Conservation (phyloP, 1,140 invertebrate species). For the Drosophila watanabei region DNA sequence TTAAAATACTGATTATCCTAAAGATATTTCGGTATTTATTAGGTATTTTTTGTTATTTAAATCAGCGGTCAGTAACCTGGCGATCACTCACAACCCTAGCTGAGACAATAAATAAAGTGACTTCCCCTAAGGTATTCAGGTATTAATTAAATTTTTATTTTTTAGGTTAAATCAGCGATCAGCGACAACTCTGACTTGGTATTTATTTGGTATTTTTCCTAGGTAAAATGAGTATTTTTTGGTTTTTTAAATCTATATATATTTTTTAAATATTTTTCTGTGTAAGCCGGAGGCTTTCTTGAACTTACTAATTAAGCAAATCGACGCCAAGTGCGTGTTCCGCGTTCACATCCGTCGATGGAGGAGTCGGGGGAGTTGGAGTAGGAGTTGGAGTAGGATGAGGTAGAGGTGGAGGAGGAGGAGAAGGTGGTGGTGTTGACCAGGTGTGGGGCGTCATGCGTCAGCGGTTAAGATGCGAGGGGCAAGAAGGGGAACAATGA, state of each 20-base stretch:
- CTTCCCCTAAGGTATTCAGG: no score
- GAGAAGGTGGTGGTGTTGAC: not conserved
- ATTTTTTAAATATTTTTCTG: not conserved
- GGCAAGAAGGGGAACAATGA: constrained; percentile 54
- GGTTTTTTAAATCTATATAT: not conserved
- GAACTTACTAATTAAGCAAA: constrained; percentile 66
- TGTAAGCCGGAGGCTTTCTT: constrained; percentile 5
- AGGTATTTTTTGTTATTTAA: no score
- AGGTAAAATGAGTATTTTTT: not conserved
- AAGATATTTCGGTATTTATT: no score
- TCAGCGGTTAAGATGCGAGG: constrained; percentile 36
- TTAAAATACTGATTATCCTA: no score
- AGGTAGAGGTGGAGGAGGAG: not conserved
- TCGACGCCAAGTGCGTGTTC: constrained; percentile 70
- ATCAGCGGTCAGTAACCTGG: no score
- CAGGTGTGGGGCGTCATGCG: constrained; percentile 68
- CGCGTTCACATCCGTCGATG: constrained; percentile 49
- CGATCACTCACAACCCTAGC: no score
- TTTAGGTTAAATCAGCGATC: no score
- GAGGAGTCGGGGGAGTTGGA: not conserved
- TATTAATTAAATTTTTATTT: no score
- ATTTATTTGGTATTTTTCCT: no score
- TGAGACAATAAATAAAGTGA: no score
- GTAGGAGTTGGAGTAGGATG: not conserved
- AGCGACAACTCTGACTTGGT: no score